Base-by-base conservation (phyloP, 1,140 invertebrate species). In the Cherax destructor region DNA sequence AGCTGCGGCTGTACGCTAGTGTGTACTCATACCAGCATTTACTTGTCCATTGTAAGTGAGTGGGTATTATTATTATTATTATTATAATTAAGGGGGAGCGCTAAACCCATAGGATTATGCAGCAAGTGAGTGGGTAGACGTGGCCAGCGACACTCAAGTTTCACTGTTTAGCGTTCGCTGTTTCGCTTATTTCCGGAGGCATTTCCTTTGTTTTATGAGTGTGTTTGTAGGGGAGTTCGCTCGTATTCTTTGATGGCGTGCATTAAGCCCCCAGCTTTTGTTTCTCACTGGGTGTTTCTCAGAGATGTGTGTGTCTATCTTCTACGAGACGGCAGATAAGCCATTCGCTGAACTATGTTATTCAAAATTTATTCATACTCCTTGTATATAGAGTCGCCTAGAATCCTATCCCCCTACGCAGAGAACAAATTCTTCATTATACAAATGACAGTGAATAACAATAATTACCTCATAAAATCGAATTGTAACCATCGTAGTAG, bases 31-130 rank as follows among this genome's bases (percentile, higher is more conserved):
- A 61, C 78, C 41, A 88, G 80, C 86, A 81, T 88, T 88, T 88
- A 88, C 78, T 88, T 88, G 61, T 88, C 86, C 76, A 83, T 88
- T 88, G 86, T 88, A 83, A 88, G 86, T 88, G 86, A 88, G n/a
- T n/a, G n/a, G n/a, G n/a, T n/a, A n/a, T n/a, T n/a, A n/a, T n/a
- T n/a, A n/a, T n/a, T n/a, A n/a, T n/a, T n/a, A n/a, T n/a, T n/a
- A n/a, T n/a, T n/a, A n/a, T n/a, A n/a, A n/a, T n/a, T n/a, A n/a
- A n/a, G n/a, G n/a, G n/a, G n/a, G n/a, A n/a, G n/a, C n/a, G n/a
- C n/a, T n/a, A n/a, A n/a, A n/a, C n/a, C n/a, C n/a, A n/a, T n/a
- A n/a, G n/a, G n/a, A n/a, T n/a, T n/a, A n/a, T n/a, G n/a, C n/a
- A n/a, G n/a, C n/a, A n/a, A n/a, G n/a, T n/a, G n/a, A n/a, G 86